Evolutionary conservation across 2,888 invertebrate species (phyloP), one percentile per base, ranked within the genome.

Genomic region (Nomada goodeniana): DNA sequence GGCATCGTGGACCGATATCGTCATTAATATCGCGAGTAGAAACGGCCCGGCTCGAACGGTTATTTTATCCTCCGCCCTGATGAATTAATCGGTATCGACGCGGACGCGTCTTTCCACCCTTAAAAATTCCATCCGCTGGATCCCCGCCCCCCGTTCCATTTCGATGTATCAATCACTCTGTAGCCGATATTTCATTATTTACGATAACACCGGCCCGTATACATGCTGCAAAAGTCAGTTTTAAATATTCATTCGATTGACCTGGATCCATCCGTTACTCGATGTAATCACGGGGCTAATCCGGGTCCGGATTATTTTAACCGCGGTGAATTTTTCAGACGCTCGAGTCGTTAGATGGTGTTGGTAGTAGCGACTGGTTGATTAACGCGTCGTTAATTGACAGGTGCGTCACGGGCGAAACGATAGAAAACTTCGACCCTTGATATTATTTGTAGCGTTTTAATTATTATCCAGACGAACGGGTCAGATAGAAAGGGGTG

Each of bases 281-380:
- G 23, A 2, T 0, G 60, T 47, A 36, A 60, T 76, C 76, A 13
- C 20, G n/a, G 5, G n/a, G 50, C 44, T 50, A 15, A 52, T 20
- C 18, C 55, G n/a, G n/a, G 2, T 15, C 9, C 1, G 9, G 23
- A 26, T 55, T 76, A 53, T 65, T 70, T 76, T 36, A 23, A 52
- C 18, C 5, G 20, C 4, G 29, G 44, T 76, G 47, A 80, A 76
- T 80, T 65, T 76, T 80, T 80, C 15, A 80, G 15, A 47, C 47
- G 44, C 7, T 23, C 55, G 29, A 13, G 15, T n/a, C 13, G 52
- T 44, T n/a, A 36, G 13, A 5, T 15, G 20, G n/a, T 0, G 10
- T 11, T 15, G 47, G 47, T 52, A 53, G 67, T 61, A 20, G 50
- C 36, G 23, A 18, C n/a, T 15, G 13, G 26, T 52, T 76, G 65